Evolutionary conservation across 2,797 vertebrate species (phyloP), one percentile per base, ranked within the genome.

Genomic region (Lepus townsendii): DNA sequence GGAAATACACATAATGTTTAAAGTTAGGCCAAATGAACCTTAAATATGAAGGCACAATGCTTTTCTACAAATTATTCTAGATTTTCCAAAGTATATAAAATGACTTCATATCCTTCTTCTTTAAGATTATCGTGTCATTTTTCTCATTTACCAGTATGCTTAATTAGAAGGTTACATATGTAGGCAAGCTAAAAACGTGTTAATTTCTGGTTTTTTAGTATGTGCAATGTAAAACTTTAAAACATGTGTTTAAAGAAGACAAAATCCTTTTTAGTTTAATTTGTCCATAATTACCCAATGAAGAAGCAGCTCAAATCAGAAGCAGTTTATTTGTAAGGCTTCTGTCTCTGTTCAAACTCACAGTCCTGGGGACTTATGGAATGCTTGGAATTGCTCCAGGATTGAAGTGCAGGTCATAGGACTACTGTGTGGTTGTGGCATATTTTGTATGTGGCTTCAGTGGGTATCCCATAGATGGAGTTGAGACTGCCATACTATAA

Each of bases 181-280:
- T 32, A 35, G 19, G 38, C 77, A 95, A 97, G 57, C 77, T 86
- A 50, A 38, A 65, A 30, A 72, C 69, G 50, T 32, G 27, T 80
- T 95, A 69, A 30, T 94, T 79, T 76, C 90, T 79, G 0, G 65
- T 2, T 88, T 91, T 93, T 54, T 92, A 19, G 12, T 83, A 20
- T 92, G 47, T 95, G 7, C 66, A 90, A 0, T 78, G 12, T 84
- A 65, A 79, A 79, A 57, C 19, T 57, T 57, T 57, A 16, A 57
- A 57, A 57, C 54, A 16, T 57, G 54, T 88, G 52, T 93, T 89
- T 94, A 87, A 89, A 91, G 57, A 72, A 93, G 63, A 72, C 71
- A 78, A 35, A 86, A 5, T 90, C 13, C 83, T 90, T 66, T 91
- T 87, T 27, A 27, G 19, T 83, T 92, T 92, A 87, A 82, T 90